Base-by-base conservation (phyloP, 2,113 vertebrate species). In the Carollia perspicillata region DNA sequence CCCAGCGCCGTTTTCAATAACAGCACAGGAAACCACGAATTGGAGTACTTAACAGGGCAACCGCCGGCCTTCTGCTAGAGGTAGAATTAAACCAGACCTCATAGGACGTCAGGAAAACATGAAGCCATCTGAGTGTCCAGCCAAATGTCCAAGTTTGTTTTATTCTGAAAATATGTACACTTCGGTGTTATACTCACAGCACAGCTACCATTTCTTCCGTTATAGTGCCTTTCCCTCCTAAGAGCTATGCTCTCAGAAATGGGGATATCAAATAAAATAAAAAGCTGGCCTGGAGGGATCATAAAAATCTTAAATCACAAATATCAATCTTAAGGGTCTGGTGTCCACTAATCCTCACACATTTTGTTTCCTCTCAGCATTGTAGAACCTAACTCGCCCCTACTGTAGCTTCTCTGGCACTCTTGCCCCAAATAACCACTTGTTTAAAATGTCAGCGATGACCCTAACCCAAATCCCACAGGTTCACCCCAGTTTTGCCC, bases 401-500 rank as follows among this genome's bases (percentile, higher is more conserved):
- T 42, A 69, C 12, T 55, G 4, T 11, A n/a, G 74, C 53, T 93
- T 88, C 85, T 72, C 92, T 49, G 33, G 28, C 83, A 78, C 78
- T 55, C 94, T 79, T 78, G 69, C 74, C 93, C 69, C 95, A 79
- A 68, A 91, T 74, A 47, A 71, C 22, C 84, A 93, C 91, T 81
- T 78, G 88, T 93, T 88, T 72, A 86, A 92, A 74, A 68, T 69
- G 66, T n/a, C 35, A 74, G 16, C 58, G 84, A 58, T 33, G 87
- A 75, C 58, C 77, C 51, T 91, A 69, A 47, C 80, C 49, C 80
- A 65, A 53, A 93, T 87, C 42, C 89, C 93, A 87, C 93, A 96
- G 94, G 87, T 87, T 94, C 93, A 69, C 71, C 95, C 63, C 72
- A 68, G 58, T 53, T 80, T 66, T 69, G 63, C 40, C 63, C 44